Percentiles rank a stretch among this genome's conserved stretches.
Conservation (phyloP, 2,888 invertebrate genomes). For the Pandemis heparana region DNA sequence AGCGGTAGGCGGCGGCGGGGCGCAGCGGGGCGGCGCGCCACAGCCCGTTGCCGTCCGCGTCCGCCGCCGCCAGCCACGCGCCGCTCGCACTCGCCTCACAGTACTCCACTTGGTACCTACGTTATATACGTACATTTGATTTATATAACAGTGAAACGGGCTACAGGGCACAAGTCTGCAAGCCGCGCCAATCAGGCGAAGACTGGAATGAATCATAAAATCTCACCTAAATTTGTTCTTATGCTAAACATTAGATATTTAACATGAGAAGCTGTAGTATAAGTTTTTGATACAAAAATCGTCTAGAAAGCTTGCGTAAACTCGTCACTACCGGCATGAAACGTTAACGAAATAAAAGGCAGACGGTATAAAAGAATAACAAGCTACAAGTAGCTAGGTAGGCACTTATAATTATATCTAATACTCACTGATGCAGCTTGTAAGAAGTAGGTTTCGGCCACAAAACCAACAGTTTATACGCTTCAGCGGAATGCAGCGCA, state of each 20-base stretch:
- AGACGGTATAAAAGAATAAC: background rate
- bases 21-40: conserved; percentile 82
- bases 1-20: conserved; percentile 92
- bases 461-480: conserved; percentile 86
- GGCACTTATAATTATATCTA: background rate
- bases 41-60: conserved; percentile 54
- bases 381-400: too few species aligned
- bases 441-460: conserved; percentile 87
- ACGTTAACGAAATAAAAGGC: background rate
- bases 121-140: background rate
- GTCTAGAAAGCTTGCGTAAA: too few species aligned
- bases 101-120: conserved; percentile 71
- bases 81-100: conserved; percentile 81
- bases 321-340: too few species aligned
- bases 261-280: too few species aligned
- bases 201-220: too few species aligned
- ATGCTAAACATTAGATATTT: too few species aligned
- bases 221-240: too few species aligned
- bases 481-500: conserved; percentile 64
- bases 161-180: too few species aligned
- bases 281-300: too few species aligned
- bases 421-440: conserved; percentile 63
- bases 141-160: too few species aligned
- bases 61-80: conserved; percentile 49
- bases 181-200: too few species aligned